Base-by-base conservation (phyloP, 2,888 invertebrate genomes). In the Arge pagana region DNA sequence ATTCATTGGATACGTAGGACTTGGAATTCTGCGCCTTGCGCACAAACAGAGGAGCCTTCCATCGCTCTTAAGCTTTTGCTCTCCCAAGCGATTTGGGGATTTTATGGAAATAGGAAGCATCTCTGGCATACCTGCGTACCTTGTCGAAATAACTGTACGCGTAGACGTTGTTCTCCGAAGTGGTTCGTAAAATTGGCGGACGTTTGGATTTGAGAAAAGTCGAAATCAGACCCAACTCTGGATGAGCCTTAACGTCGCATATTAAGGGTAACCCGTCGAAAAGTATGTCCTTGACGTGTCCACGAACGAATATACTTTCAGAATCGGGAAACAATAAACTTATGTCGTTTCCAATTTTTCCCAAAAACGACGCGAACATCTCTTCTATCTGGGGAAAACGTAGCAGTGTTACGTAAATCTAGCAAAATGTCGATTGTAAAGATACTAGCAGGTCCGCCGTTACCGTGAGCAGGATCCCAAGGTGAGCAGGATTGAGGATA, bases 201-300 rank as follows among this genome's bases (percentile, higher is more conserved):
- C 39, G 56, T 19, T 54, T 56, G 1, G 15, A 33, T 19, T 53
- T 24, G 8, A 69, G 11, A 19, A 61, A 56, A 19, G 48, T 48
- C 28, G 68, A 69, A 4, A 69, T 55, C 1, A 62, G n/a, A 3
- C 18, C 42, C n/a, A 69, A 42, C 24, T 65, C 60, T 13, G 60
- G 57, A 36, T 57, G 57, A 16, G 60, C 58, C 0, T 30, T 33
- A 1, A 77, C 72, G 31, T 77, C 74, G 55, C 85, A 85, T 57
- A 78, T 78, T 13, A 85, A 70, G 53, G 74, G 78, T 13, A 83
- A 62, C 2, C 85, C 85, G 10, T 81, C 79, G 57, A 85, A 85
- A 40, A 85, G 76, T 13, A 85, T 65, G 31, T 85, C 82, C 24
- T 71, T 77, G 0, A 80, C 81, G 49, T 77, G 79, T 2, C 78